Evolutionary conservation across 1,140 invertebrate species (phyloP).

Genomic region (Stenopsyche tienmushanensis): DNA sequence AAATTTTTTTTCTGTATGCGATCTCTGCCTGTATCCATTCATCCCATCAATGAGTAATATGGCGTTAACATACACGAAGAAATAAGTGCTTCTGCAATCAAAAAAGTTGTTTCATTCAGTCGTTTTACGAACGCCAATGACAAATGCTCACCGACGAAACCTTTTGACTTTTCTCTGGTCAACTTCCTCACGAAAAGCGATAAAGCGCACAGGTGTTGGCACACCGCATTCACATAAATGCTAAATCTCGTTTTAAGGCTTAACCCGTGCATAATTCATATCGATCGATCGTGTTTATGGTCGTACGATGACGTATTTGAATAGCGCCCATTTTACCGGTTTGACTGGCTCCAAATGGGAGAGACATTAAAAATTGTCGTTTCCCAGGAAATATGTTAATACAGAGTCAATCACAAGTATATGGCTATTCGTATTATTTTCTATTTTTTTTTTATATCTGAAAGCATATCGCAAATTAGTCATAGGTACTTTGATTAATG

Average conservation of each 20-base stretch:
- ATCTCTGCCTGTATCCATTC: not conserved
- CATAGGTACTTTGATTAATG: too few species aligned
- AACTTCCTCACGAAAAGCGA: slow-evolving; percentile 16
- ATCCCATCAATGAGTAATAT: not conserved
- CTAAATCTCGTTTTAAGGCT: not conserved
- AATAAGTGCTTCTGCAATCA: not conserved
- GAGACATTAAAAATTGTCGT: slow-evolving; percentile 34
- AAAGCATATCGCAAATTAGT: too few species aligned
- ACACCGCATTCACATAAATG: slow-evolving; percentile 1
- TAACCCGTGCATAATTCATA: too few species aligned
- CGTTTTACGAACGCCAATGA: not conserved
- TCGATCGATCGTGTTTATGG: not conserved
- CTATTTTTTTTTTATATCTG: too few species aligned
- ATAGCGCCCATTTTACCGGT: slow-evolving; percentile 25
- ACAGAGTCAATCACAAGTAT: too few species aligned
- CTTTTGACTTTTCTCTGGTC: slow-evolving; percentile 13
- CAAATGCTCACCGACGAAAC: slow-evolving; percentile 17
- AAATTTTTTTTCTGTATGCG: not conserved
- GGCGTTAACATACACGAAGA: not conserved
- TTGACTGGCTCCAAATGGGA: slow-evolving; percentile 25
- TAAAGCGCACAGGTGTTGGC: slow-evolving; percentile 19
- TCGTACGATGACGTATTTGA: not conserved
- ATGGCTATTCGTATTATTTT: too few species aligned
- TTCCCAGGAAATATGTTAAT: slow-evolving; percentile 36
- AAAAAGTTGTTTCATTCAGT: slow-evolving; percentile 33